Base-by-base conservation (phyloP, 1,140 invertebrate species). In the Mycetomoellerius zeteki region DNA sequence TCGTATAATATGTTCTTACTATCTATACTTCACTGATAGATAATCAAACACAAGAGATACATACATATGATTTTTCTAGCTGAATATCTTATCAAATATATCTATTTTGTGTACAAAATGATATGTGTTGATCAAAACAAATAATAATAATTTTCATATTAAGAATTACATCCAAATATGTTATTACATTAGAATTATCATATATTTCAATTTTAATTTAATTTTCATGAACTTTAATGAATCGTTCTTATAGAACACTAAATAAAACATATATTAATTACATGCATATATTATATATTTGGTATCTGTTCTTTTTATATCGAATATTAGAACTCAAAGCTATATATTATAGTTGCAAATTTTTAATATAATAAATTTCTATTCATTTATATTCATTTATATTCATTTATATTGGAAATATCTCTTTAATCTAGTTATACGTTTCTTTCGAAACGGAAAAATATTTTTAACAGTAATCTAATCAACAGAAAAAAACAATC, bases 1-100 rank as follows among this genome's bases (percentile, higher is more conserved):
- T 60, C 21, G 2, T 43, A 43, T 43, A 43, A 85, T 60, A 78
- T n/a, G 21, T 65, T 27, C 27, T 60, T 87, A 7, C 24, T n/a
- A 12, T 73, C 5, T 62, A 14, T 37, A 5, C 16, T 64, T 54
- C 1, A 8, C 52, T 60, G 65, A 67, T 37, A 27, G 21, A 71
- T 81, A 30, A 33, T 75, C 1, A 47, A 72, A 21, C 14, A 37
- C 12, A 21, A 72, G 2, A 19, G 3, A 21, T 6, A n/a, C n/a
- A 78, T 65, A 37, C 56, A 12, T 43, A 30, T 4, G 21, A 21
- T 85, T 33, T 64, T 60, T 47, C 0, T 33, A 50, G 4, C 1
- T 47, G 2, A 60, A 3, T 16, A 30, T 58, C 3, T 65, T 65
- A 10, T 27, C 21, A 43, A 37, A 54, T 37, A 27, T 54, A 1